phyloP scores from a whole-genome alignment of 2,797 vertebrate genomes.

The Danio aesculapii region DNA sequence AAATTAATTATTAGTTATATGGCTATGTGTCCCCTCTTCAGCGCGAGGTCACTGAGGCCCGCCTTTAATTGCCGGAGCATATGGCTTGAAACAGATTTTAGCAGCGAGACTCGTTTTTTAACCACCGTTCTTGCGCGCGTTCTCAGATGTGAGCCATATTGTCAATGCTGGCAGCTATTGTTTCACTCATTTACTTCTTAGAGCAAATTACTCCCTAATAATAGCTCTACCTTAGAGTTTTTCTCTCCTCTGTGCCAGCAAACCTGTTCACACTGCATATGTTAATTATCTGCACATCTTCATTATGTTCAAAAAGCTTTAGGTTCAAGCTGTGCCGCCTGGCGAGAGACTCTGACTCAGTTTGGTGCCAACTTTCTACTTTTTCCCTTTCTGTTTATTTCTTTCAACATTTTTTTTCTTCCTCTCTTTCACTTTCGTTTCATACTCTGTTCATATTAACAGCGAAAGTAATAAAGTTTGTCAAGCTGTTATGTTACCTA shows the following conservation, averaged over 20 bases:
- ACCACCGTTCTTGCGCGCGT: conserved; percentile 88
- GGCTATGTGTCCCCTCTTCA: conserved; percentile 77
- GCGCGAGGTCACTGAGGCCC: conserved; percentile 94
- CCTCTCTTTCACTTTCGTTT: conserved; percentile 40
- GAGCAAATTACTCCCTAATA: conserved; percentile 99
- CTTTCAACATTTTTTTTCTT: conserved; percentile 51
- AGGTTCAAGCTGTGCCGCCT: conserved; percentile 99
- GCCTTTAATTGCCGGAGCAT: conserved; percentile 99
- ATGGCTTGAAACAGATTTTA: conserved; percentile 98
- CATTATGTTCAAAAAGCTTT: conserved; percentile 99
- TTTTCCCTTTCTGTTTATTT: conserved; percentile 75
- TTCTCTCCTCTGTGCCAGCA: conserved; percentile 95
- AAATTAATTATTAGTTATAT: conserved; percentile 86
- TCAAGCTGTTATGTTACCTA: conserved; percentile 32
- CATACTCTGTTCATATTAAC: conserved; percentile 35
- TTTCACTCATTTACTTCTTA: conserved; percentile 99
- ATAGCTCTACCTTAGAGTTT: conserved; percentile 99
- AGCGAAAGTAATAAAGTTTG: conserved; percentile 32
- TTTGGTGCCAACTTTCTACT: conserved; percentile 95
- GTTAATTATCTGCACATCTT: conserved; percentile 99
- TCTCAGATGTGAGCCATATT: conserved; percentile 99
- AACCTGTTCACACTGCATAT: conserved; percentile 99
- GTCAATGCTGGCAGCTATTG: conserved; percentile 99
- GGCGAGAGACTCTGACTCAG: conserved; percentile 88
- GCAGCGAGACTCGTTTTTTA: conserved; percentile 96